Evolutionary conservation across 2,797 vertebrate genomes (phyloP).

Genomic region (Hapalemur alaotrensis): DNA sequence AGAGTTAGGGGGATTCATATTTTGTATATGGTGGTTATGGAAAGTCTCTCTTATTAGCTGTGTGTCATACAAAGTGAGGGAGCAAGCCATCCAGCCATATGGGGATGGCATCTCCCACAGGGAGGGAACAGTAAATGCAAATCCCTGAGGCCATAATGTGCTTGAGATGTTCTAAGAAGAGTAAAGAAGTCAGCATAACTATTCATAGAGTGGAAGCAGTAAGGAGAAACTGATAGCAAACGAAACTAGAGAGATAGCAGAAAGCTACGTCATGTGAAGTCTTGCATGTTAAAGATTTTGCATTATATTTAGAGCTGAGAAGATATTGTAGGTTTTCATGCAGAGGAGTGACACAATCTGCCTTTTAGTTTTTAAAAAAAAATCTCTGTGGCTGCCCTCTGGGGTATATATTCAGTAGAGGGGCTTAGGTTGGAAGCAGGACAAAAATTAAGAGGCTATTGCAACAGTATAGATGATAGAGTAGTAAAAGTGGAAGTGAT

Average conservation of each 20-base stretch:
- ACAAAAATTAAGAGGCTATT: constrained; percentile 19
- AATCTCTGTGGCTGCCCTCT: background rate
- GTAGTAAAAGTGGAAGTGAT: background rate
- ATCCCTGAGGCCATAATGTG: background rate
- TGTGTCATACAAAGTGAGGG: constrained; percentile 2
- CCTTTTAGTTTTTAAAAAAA: constrained; percentile 31
- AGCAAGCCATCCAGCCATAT: background rate
- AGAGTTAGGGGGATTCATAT: background rate
- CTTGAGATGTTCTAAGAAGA: background rate
- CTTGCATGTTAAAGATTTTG: background rate
- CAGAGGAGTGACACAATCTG: background rate
- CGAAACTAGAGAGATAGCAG: background rate
- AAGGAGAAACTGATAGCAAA: background rate
- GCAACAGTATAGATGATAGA: background rate
- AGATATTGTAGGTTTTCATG: background rate
- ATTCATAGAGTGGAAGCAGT: background rate
- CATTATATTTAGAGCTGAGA: constrained; percentile 43
- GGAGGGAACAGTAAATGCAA: constrained; percentile 17
- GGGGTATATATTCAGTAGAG: background rate
- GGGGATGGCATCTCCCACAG: background rate
- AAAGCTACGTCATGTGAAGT: background rate
- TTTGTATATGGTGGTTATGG: background rate
- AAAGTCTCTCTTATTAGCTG: background rate
- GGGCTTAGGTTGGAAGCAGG: background rate
- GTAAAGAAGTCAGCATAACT: background rate